A percentile compares a stretch with the other conserved stretches of the same genome.
Evolutionary conservation across 2,113 vertebrate genomes (phyloP).

Genomic region (Ptychochromis oligacanthus): DNA sequence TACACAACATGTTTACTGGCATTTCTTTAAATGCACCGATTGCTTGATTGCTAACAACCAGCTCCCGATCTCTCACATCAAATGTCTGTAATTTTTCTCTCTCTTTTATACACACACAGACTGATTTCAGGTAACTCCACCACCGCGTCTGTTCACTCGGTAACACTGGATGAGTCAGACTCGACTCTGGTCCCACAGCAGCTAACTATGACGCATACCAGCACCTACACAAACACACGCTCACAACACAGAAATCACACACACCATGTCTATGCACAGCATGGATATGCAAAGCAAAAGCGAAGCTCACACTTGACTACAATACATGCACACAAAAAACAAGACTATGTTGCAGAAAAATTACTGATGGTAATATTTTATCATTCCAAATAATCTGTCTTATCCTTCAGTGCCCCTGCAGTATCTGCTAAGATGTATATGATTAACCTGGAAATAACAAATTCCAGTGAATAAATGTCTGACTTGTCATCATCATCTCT

Average conservation of each 20-base stretch:
- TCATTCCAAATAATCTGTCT: not conserved
- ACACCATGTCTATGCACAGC: not conserved
- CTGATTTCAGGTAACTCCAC: conserved; percentile 64
- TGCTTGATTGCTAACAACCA: not conserved
- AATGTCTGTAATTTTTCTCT: not conserved
- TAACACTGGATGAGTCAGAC: conserved; percentile 81
- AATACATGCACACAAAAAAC: not conserved
- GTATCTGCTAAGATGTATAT: not conserved
- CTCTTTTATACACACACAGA: conserved; percentile 1
- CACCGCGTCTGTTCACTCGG: conserved; percentile 57
- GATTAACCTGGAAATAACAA: conserved; percentile 2
- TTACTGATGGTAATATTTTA: not conserved
- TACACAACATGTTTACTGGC: not conserved
- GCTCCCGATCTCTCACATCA: not conserved
- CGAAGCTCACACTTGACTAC: not conserved
- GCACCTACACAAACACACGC: conserved; percentile 59
- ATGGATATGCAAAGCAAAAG: conserved; percentile 18
- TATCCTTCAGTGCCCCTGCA: not conserved
- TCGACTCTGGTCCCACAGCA: conserved; percentile 74
- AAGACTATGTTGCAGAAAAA: not conserved
- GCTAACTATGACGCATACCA: conserved; percentile 78
- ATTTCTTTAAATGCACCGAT: not conserved
- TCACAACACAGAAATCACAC: not conserved
- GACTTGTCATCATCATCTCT: not conserved
- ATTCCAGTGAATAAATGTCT: conserved; percentile 27